These are phyloP conservation scores for Drosophila auraria DNA, from an alignment of 1,140 invertebrate species.

Conservation along the genomic window DNA sequence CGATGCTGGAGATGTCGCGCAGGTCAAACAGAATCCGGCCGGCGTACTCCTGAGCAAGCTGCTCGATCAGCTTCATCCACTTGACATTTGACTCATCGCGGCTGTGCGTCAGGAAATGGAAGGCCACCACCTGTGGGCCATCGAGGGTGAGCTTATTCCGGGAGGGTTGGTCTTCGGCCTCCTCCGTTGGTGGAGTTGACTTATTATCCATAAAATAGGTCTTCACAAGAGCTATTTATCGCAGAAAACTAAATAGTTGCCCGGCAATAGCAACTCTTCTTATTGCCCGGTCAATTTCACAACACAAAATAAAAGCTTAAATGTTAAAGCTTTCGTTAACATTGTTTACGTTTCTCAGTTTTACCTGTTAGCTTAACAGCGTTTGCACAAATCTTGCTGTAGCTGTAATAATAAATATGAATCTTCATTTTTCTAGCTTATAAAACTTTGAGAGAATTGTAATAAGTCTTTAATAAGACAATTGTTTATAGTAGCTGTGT, in stretches of 20 bases:
- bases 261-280: not conserved
- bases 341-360: conserved; percentile 15
- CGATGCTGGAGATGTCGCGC: conserved; percentile 35
- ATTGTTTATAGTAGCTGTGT: not conserved
- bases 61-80: conserved; percentile 30
- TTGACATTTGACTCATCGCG: not conserved
- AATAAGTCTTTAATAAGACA: too few species aligned
- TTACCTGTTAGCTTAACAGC: conserved; percentile 9
- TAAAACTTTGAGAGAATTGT: too few species aligned
- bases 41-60: conserved; percentile 29
- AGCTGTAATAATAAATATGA: not conserved
- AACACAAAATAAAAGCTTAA: conserved; percentile 21
- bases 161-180: not conserved
- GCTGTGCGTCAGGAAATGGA: conserved; percentile 31
- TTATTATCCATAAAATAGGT: conserved; percentile 1
- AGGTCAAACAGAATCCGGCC: conserved; percentile 31
- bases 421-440: not conserved
- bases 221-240: not conserved
- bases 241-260: not conserved
- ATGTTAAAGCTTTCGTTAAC: conserved; percentile 12
- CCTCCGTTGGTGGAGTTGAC: not conserved
- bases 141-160: not conserved
- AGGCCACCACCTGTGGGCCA: conserved; percentile 35
- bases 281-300: conserved; percentile 19
- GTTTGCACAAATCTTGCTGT: too few species aligned